Evolutionary conservation across 2,113 vertebrate genomes (phyloP).

Genomic region (Paraplagusia blochii): DNA sequence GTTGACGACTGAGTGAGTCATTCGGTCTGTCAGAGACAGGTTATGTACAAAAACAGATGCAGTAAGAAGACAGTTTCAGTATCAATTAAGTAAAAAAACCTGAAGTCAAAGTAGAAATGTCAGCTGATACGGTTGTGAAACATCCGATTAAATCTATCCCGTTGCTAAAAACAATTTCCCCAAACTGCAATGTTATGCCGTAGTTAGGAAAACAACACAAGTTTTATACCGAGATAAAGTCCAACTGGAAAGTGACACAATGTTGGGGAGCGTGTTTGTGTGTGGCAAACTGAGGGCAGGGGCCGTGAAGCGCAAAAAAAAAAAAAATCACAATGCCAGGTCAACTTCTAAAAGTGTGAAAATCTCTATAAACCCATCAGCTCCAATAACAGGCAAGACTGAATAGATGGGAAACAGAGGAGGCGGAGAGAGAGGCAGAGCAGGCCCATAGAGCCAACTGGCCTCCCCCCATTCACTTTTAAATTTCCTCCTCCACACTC

Average conservation of each 20-base stretch:
- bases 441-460: conserved; percentile 86
- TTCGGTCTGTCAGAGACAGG: conserved; percentile 38
- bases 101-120: conserved; percentile 2
- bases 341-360: conserved; percentile 90
- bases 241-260: conserved; percentile 9
- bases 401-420: conserved; percentile 86
- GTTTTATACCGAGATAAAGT: not conserved
- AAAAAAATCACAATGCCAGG: conserved; percentile 77
- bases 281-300: conserved; percentile 48
- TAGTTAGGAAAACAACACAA: not conserved
- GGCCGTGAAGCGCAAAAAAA: conserved; percentile 48
- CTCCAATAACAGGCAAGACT: conserved; percentile 89
- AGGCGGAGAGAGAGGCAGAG: conserved; percentile 73
- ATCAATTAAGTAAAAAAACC: conserved; percentile 7
- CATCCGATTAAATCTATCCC: not conserved
- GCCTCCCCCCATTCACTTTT: conserved; percentile 95
- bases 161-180: too few relatives aligned
- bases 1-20: conserved; percentile 27
- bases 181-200: too few relatives aligned
- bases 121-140: not conserved
- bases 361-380: conserved; percentile 98
- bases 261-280: conserved; percentile 44
- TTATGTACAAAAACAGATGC: conserved; percentile 1
- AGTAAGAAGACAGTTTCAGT: conserved; percentile 18
- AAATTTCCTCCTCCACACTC: conserved; percentile 94